Percentiles rank a stretch among this genome's conserved stretches.
These are phyloP conservation scores for Slavum lentiscoides DNA, from an alignment of 2,888 invertebrate genomes.

Conservation along the genomic window DNA sequence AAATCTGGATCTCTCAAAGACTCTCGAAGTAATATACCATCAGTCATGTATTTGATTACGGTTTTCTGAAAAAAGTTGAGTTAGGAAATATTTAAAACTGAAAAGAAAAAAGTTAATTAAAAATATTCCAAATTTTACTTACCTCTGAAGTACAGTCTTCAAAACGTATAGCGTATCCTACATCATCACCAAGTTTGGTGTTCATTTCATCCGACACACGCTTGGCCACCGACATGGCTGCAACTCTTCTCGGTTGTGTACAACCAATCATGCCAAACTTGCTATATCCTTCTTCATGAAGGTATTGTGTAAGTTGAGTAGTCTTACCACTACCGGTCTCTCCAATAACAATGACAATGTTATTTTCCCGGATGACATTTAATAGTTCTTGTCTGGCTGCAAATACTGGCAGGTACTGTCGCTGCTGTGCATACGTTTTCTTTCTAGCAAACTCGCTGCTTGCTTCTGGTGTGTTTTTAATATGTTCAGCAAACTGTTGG, in stretches of 20 bases:
- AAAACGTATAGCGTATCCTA: slow-evolving; percentile 99
- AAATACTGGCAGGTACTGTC: slow-evolving; percentile 91
- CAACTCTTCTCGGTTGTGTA: slow-evolving; percentile 95
- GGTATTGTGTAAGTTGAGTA: slow-evolving; percentile 94
- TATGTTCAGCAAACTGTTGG: slow-evolving; percentile 95
- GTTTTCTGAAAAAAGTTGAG: slow-evolving; percentile 63
- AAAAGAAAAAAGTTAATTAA: not conserved
- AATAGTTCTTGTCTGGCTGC: slow-evolving; percentile 88
- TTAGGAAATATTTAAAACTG: not conserved
- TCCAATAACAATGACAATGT: slow-evolving; percentile 90
- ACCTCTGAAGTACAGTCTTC: slow-evolving; percentile 96
- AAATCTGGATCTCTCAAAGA: slow-evolving; percentile 94
- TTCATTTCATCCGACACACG: slow-evolving; percentile 98
- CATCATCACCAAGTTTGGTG: slow-evolving; percentile 72
- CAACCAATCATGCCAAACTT: slow-evolving; percentile 93
- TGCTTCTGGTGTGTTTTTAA: slow-evolving; percentile 72
- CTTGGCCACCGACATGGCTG: slow-evolving; percentile 99
- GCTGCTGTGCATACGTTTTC: slow-evolving; percentile 81
- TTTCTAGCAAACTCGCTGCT: slow-evolving; percentile 84
- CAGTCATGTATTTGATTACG: slow-evolving; percentile 98
- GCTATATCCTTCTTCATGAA: slow-evolving; percentile 96
- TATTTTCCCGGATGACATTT: slow-evolving; percentile 90
- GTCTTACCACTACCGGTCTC: slow-evolving; percentile 97
- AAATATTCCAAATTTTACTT: slow-evolving; percentile 46
- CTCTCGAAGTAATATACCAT: slow-evolving; percentile 95